These are phyloP conservation scores for Ceratina calcarata DNA, from an alignment of 1,140 invertebrate species.

Conservation along the genomic window DNA sequence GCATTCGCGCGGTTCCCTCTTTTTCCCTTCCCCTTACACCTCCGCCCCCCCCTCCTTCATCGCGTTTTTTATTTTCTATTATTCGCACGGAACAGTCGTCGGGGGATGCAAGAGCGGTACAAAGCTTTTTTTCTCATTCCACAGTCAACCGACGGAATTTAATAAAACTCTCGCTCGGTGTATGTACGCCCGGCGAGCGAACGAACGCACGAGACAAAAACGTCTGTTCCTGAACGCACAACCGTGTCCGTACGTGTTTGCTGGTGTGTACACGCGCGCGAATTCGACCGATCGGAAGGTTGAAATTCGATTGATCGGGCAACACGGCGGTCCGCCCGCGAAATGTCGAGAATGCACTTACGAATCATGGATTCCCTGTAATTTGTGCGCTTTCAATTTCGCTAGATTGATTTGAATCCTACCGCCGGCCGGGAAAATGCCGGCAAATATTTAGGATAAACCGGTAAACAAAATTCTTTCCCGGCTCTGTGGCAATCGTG, in stretches of 20 bases:
- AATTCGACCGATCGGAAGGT: slow-evolving; percentile 33
- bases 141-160: slow-evolving; percentile 59
- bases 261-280: slow-evolving; percentile 26
- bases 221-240: slow-evolving; percentile 43
- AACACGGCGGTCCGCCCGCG: not conserved
- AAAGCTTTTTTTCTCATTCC: slow-evolving; percentile 63
- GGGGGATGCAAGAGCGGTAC: slow-evolving; percentile 36
- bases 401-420: slow-evolving; percentile 1
- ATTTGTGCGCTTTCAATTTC: not conserved
- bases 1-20: slow-evolving; percentile 1
- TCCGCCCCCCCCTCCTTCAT: too few species aligned
- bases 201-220: slow-evolving; percentile 39
- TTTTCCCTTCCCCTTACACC: too few species aligned
- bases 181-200: slow-evolving; percentile 26
- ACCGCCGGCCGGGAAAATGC: not conserved
- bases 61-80: slow-evolving; percentile 42
- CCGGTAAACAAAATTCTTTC: too few species aligned
- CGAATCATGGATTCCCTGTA: not conserved
- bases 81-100: slow-evolving; percentile 43
- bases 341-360: slow-evolving; percentile 18
- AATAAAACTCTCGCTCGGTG: slow-evolving; percentile 56
- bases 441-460: not conserved
- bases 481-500: too few species aligned
- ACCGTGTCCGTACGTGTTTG: not conserved
- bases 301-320: slow-evolving; percentile 43